phyloP scores from a whole-genome alignment of 2,113 vertebrate genomes.

The Uria aalge region DNA sequence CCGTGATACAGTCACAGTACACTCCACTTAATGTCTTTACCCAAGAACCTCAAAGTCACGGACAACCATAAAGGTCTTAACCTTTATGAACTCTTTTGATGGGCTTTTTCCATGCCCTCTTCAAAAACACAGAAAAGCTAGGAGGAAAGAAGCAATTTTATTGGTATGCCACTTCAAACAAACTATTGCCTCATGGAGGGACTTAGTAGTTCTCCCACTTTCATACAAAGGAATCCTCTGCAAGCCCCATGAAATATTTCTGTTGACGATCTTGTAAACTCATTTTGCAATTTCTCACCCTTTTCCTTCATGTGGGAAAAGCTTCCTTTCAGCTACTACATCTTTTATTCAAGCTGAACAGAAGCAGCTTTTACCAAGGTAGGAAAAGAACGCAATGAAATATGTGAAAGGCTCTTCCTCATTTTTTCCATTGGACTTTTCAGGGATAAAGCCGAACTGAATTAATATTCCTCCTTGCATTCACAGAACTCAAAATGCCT shows the following conservation, averaged over 20 bases:
- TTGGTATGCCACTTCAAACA: neutral
- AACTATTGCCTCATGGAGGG: neutral
- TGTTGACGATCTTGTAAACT: neutral
- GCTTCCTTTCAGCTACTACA: neutral
- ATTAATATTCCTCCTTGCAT: neutral
- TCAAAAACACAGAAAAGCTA: neutral
- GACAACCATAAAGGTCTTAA: neutral
- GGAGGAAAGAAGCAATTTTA: neutral
- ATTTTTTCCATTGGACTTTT: neutral
- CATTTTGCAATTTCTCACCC: neutral
- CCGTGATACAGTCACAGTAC: neutral
- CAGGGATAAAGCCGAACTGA: neutral
- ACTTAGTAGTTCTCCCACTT: neutral
- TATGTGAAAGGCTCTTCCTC: neutral
- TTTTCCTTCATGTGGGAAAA: neutral
- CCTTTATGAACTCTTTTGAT: neutral
- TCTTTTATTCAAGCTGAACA: neutral
- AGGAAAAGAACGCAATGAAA: neutral
- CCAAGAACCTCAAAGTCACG: neutral
- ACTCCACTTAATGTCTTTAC: neutral
- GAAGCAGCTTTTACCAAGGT: neutral
- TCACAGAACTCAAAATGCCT: slow-evolving; percentile 38
- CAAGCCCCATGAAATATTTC: neutral
- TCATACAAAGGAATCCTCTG: neutral
- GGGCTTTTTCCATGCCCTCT: neutral